phyloP scores from a whole-genome alignment of 2,888 invertebrate genomes.

The Patella depressa region DNA sequence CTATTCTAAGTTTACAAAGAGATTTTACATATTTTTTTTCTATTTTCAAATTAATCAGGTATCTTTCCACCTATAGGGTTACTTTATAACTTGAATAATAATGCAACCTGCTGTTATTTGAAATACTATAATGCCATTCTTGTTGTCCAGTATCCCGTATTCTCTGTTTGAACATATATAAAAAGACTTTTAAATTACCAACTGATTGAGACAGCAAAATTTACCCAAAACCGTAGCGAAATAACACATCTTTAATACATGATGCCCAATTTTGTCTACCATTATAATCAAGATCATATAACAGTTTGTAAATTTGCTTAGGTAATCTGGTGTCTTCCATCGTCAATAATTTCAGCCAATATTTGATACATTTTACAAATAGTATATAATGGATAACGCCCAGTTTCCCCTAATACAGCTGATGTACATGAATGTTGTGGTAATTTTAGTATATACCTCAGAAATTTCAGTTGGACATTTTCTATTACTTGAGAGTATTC shows the following conservation, averaged over 20 bases:
- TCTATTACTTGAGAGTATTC: not conserved
- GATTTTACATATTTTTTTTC: not conserved
- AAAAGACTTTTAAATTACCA: not conserved
- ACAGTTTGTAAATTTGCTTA: not conserved
- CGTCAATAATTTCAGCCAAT: constrained; percentile 1
- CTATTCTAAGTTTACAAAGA: not conserved
- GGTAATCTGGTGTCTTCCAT: not conserved
- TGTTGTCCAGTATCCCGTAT: too few relatives aligned
- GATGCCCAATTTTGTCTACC: too few relatives aligned
- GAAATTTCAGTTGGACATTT: not conserved
- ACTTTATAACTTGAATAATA: not conserved
- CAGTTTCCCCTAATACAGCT: constrained; percentile 13
- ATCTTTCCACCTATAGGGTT: not conserved
- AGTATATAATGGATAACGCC: constrained; percentile 3
- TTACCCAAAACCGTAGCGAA: not conserved
- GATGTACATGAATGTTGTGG: not conserved
- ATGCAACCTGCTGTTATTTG: not conserved
- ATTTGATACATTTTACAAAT: not conserved
- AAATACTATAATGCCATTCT: too few relatives aligned
- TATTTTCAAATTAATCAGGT: not conserved
- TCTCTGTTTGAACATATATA: not conserved
- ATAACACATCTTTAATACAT: not conserved
- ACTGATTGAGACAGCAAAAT: not conserved
- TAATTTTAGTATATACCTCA: not conserved
- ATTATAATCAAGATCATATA: not conserved